A percentile compares a stretch with the other conserved stretches of the same genome.
phyloP scores from a whole-genome alignment of 2,888 invertebrate genomes.

The Macrosiphum euphorbiae region DNA sequence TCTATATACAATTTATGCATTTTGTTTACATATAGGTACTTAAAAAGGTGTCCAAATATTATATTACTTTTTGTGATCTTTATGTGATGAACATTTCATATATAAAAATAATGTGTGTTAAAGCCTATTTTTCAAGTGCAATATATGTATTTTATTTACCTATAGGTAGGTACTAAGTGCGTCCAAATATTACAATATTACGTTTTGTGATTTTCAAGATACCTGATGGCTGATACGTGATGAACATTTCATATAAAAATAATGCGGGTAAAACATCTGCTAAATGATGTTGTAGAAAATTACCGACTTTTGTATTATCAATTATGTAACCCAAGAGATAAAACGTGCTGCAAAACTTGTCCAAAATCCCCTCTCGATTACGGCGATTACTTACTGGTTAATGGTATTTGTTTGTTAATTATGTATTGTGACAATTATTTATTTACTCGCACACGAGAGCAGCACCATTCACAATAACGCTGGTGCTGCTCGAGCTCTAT shows the following conservation, averaged over 20 bases:
- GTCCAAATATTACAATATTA: neutral
- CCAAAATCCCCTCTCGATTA: neutral
- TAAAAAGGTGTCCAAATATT: neutral
- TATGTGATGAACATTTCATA: too few species aligned
- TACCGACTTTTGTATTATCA: neutral
- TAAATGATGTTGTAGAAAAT: neutral
- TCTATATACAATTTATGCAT: neutral
- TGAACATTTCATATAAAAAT: neutral
- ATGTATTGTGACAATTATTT: slow-evolving; percentile 13
- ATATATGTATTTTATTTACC: too few species aligned
- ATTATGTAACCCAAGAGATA: neutral
- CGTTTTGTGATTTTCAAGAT: neutral
- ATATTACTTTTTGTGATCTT: neutral
- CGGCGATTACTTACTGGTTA: slow-evolving; percentile 14
- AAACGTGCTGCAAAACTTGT: neutral
- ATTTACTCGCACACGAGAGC: neutral
- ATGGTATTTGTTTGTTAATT: slow-evolving; percentile 32
- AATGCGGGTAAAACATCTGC: neutral
- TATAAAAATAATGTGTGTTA: neutral
- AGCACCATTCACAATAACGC: neutral
- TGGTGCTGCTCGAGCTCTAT: neutral
- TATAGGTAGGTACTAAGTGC: neutral
- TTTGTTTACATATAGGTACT: neutral
- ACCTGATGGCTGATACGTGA: too few species aligned
- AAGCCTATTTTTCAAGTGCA: too few species aligned